phyloP scores from a whole-genome alignment of 2,888 invertebrate genomes.

The Pemphredon lugubris region DNA sequence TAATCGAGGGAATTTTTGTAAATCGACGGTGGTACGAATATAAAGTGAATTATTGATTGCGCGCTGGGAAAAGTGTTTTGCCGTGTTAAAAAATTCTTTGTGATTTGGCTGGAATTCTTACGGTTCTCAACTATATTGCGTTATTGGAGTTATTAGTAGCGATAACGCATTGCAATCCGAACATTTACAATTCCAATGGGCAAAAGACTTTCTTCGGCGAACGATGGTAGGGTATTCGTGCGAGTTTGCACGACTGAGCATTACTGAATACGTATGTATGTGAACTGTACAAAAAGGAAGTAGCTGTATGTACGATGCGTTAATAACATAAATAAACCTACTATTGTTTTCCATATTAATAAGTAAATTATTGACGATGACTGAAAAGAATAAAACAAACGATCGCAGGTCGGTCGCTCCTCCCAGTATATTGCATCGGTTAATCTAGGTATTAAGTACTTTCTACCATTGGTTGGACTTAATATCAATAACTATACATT shows the following conservation, averaged over 20 bases:
- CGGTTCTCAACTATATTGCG: too few relatives aligned
- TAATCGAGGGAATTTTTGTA: constrained; percentile 48
- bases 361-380: constrained; percentile 2
- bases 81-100: background rate
- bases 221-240: too few relatives aligned
- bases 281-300: constrained; percentile 30
- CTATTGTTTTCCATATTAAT: constrained; percentile 31
- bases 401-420: constrained; percentile 33
- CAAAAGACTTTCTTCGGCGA: too few relatives aligned
- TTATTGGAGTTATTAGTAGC: too few relatives aligned
- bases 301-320: constrained; percentile 26
- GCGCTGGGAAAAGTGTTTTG: constrained; percentile 5
- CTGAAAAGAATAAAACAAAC: constrained; percentile 3
- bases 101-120: background rate
- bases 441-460: background rate
- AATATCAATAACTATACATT: too few relatives aligned
- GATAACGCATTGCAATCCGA: too few relatives aligned
- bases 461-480: constrained; percentile 1
- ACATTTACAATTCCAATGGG: too few relatives aligned
- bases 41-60: constrained; percentile 10
- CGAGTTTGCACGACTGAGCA: background rate
- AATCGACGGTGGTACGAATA: constrained; percentile 19
- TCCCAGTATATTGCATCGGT: background rate
- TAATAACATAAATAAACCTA: constrained; percentile 27
- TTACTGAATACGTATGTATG: constrained; percentile 10